Conservation (phyloP, 2,113 vertebrate genomes). For the human region GRCh38 chr2:120740501-120741000, state of each 20-base stretch:
- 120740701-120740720: conserved; percentile 91
- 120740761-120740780: conserved; percentile 87
- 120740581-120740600: conserved; percentile 95
- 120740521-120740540: conserved; percentile 97
- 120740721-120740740: conserved; percentile 90
- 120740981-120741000: neutral
- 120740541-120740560: conserved; percentile 93
- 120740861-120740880: neutral
- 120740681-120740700: conserved; percentile 89
- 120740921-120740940: neutral
- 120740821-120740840: neutral
- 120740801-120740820: conserved; percentile 78
- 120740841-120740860: conserved; percentile 54
- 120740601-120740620: conserved; percentile 88
- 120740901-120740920: neutral
- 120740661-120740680: conserved; percentile 86
- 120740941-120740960: neutral
- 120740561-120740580: conserved; percentile 92
- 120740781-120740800: conserved; percentile 87
- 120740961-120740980: neutral
- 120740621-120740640: conserved; percentile 90
- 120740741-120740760: conserved; percentile 95
- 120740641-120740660: conserved; percentile 96
- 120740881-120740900: neutral
- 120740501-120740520: conserved; percentile 99